Conservation (phyloP, 2,113 vertebrate species). For the Setophaga kirtlandii region DNA sequence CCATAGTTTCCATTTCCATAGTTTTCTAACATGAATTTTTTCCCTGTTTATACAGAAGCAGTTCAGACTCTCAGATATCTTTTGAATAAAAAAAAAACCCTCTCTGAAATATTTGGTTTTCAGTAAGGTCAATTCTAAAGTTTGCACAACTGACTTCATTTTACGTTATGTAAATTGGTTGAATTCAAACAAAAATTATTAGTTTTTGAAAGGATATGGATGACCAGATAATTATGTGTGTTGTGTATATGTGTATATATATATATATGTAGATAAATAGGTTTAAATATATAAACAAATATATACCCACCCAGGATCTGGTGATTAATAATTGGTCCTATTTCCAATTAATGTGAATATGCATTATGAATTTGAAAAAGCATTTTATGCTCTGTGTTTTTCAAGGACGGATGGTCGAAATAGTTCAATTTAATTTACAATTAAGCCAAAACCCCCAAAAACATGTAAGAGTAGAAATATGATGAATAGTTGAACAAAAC, state of each 20-base stretch:
- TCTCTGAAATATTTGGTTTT: neutral
- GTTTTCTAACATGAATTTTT: neutral
- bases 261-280: neutral
- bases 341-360: neutral
- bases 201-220: neutral
- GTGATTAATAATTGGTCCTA: neutral
- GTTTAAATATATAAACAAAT: neutral
- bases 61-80: neutral
- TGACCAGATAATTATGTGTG: neutral
- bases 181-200: neutral
- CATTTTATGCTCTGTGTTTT: neutral
- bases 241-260: neutral
- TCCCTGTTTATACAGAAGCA: neutral
- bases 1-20: neutral
- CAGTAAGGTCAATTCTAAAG: neutral
- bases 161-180: neutral
- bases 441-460: neutral
- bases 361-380: neutral
- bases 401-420: neutral
- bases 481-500: neutral
- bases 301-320: neutral
- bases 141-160: neutral
- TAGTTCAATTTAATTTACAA: neutral
- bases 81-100: neutral
- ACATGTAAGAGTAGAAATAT: neutral